Base-by-base conservation (phyloP, 1,140 invertebrate genomes). In the Limonius californicus region DNA sequence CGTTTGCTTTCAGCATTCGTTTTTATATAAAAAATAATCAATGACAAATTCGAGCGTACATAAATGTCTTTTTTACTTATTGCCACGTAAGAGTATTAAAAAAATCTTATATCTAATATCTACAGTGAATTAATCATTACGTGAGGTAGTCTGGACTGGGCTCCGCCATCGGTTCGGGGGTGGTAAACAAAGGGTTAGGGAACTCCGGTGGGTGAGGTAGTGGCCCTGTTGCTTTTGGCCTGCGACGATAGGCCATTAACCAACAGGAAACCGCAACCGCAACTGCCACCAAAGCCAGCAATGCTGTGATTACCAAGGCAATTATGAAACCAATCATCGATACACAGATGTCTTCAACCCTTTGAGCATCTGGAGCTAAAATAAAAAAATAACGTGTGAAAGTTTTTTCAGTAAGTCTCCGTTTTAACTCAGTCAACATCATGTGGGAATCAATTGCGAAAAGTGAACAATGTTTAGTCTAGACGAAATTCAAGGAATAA, bases 261-360 rank as follows among this genome's bases (percentile, higher is more conserved):
- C 93, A 97, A 77, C 94, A 96, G 35, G 92, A 95, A 18, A 96
- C 93, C 45, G 93, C 93, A 30, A 95, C 91, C 16, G 94, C 94
- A 21, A 97, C 92, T 30, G 94, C 93, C 18, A 96, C 93, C 47
- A 97, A 81, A 42, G 94, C 93, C 70, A 97, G 77, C 45, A 97
- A 83, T 15, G 93, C 92, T 57, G 94, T 96, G 70, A 97, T 89
- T 61, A 95, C 89, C 69, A 97, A 80, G 55, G 94, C 91, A 65
- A 96, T 92, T 61, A 95, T 92, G 71, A 97, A 88, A 47, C 94
- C 92, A 64, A 94, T 88, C 81, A 92, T 94, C 45, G 93, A 95
- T 60, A 97, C 90, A 75, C 94, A 97, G 69, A 96, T 94, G 71
- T 95, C 91, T 76, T 94, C 91, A 20, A 81, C 83, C 69, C 81